phyloP scores from a whole-genome alignment of 1,140 invertebrate species.

The Drosophila sturtevanti region DNA sequence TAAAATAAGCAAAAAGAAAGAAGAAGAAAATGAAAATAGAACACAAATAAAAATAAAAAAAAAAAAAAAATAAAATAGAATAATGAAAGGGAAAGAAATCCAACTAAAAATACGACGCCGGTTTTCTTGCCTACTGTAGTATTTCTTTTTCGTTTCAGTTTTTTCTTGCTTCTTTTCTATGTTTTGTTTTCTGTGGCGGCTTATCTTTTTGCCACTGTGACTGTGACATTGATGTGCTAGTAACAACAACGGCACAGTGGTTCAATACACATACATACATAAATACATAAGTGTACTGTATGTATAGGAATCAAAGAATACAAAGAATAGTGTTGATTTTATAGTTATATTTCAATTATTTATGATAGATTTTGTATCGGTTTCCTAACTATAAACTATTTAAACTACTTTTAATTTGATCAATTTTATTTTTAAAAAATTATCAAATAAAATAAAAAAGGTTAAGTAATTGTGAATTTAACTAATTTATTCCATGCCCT shows the following conservation, averaged over 20 bases:
- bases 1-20: constrained; percentile 37
- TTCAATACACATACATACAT: too few species aligned
- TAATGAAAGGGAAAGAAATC: not conserved
- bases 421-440: too few species aligned
- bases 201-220: constrained; percentile 21
- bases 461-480: too few species aligned
- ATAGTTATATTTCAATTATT: too few species aligned
- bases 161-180: not conserved
- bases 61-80: constrained; percentile 28
- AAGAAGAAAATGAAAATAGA: not conserved
- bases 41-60: constrained; percentile 23
- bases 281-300: too few species aligned
- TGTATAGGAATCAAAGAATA: too few species aligned
- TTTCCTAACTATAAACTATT: too few species aligned
- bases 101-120: constrained; percentile 43
- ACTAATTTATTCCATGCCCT: too few species aligned
- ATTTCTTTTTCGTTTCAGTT: not conserved
- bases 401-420: too few species aligned
- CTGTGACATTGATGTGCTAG: constrained; percentile 20
- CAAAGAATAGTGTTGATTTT: too few species aligned
- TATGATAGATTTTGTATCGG: too few species aligned
- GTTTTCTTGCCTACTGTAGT: constrained; percentile 35
- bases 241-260: constrained; percentile 21
- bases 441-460: too few species aligned
- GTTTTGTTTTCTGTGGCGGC: constrained; percentile 3